These are phyloP conservation scores for Atherix ibis DNA, from an alignment of 2,888 invertebrate genomes.

Conservation along the genomic window DNA sequence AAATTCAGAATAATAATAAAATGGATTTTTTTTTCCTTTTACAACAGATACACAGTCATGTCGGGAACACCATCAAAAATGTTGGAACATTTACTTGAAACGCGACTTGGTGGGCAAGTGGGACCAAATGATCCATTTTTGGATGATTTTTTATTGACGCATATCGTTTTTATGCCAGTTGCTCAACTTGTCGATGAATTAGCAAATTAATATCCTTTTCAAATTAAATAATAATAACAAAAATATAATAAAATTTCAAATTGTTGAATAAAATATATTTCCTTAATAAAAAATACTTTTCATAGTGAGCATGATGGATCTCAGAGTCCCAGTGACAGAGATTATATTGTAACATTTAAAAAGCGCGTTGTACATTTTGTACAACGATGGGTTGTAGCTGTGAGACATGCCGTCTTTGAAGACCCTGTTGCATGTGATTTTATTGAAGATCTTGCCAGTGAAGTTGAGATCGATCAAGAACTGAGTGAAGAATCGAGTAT, in stretches of 20 bases:
- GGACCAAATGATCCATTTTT: constrained; percentile 55
- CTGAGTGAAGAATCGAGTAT: constrained; percentile 51
- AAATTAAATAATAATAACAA: constrained; percentile 14
- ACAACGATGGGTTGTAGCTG: constrained; percentile 56
- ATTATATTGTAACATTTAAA: constrained; percentile 52
- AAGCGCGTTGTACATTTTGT: constrained; percentile 63
- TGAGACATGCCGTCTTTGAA: constrained; percentile 58
- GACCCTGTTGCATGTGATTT: constrained; percentile 55
- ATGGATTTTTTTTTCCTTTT: neutral
- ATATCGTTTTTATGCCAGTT: constrained; percentile 68
- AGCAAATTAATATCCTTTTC: constrained; percentile 62
- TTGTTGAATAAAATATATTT: constrained; percentile 16
- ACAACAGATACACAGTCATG: constrained; percentile 63
- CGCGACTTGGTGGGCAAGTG: constrained; percentile 48
- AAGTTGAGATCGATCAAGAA: constrained; percentile 50
- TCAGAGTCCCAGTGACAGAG: constrained; percentile 42
- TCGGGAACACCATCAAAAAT: constrained; percentile 75
- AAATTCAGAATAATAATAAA: neutral
- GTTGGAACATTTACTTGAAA: constrained; percentile 70
- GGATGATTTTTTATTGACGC: constrained; percentile 69
- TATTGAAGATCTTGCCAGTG: constrained; percentile 55
- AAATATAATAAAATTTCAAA: too few relatives aligned
- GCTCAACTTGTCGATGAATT: constrained; percentile 56
- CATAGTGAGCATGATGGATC: constrained; percentile 35
- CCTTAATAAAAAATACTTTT: constrained; percentile 38